Percentiles rank a stretch among this genome's conserved stretches.
These are phyloP conservation scores for Coregonus ussuriensis DNA, from an alignment of 2,797 vertebrate species.

Conservation along the genomic window DNA sequence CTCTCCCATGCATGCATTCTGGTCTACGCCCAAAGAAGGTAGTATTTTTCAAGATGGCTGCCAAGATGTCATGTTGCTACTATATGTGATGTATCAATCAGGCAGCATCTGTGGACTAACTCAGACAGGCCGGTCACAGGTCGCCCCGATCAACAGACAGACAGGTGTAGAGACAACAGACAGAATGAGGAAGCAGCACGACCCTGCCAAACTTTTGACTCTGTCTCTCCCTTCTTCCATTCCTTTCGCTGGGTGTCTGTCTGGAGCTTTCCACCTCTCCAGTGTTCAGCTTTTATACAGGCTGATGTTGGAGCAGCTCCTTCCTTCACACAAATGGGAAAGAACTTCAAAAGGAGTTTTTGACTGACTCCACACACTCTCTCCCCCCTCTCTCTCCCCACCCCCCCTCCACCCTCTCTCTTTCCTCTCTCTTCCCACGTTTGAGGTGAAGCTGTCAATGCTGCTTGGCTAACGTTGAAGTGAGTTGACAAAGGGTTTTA, in stretches of 20 bases:
- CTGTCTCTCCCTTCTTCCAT: background rate
- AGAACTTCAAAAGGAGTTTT: background rate
- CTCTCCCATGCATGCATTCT: constrained; percentile 12
- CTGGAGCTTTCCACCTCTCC: background rate
- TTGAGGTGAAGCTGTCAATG: constrained; percentile 31
- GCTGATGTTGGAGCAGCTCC: background rate
- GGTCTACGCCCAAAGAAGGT: constrained; percentile 19
- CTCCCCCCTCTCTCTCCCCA: constrained; percentile 31
- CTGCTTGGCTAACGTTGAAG: constrained; percentile 44
- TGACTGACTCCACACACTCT: background rate
- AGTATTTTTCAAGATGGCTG: constrained; percentile 51
- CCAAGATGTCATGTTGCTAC: constrained; percentile 23
- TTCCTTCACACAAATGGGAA: background rate
- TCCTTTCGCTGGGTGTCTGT: background rate
- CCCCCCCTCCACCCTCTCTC: constrained; percentile 28
- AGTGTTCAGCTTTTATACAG: background rate
- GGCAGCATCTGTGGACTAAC: constrained; percentile 42
- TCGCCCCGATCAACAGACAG: constrained; percentile 25
- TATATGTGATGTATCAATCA: constrained; percentile 55
- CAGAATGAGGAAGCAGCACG: constrained; percentile 19
- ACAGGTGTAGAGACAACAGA: constrained; percentile 26
- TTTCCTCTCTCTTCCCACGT: background rate
- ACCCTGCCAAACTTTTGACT: constrained; percentile 23
- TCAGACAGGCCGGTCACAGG: constrained; percentile 18
- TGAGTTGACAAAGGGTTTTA: background rate